A percentile compares a stretch with the other conserved stretches of the same genome.
Evolutionary conservation across 2,888 invertebrate genomes (phyloP).

Genomic region (Agonopterix alstromeriana): DNA sequence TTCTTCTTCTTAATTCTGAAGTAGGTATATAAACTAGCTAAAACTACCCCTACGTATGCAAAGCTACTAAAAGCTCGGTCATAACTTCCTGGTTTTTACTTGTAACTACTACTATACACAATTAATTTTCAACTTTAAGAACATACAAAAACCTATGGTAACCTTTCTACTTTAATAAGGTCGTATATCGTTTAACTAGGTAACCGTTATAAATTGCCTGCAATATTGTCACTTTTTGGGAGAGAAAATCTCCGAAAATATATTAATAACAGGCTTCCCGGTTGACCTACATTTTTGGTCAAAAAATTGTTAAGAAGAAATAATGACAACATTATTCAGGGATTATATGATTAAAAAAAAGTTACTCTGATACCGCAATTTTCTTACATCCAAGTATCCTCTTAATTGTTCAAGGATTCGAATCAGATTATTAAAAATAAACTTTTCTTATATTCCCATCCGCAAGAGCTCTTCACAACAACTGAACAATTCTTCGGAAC

Average conservation of each 20-base stretch:
- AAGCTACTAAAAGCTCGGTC: background rate
- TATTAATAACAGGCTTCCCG: conserved; percentile 18
- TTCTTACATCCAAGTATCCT: no score
- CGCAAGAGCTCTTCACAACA: background rate
- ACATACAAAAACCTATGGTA: background rate
- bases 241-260: conserved; percentile 13
- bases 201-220: conserved; percentile 17
- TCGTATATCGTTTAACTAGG: no score
- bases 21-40: background rate
- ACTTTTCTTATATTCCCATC: background rate
- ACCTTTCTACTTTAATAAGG: background rate
- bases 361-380: no score
- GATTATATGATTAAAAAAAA: background rate
- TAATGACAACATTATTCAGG: background rate
- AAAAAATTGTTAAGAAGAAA: conserved; percentile 5
- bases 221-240: conserved; percentile 18
- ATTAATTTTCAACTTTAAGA: no score
- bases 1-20: no score
- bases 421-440: background rate
- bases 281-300: conserved; percentile 4
- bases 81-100: background rate
- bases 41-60: background rate
- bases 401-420: background rate
- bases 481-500: conserved; percentile 8
- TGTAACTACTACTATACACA: no score